Evolutionary conservation across 2,888 invertebrate genomes (phyloP).

Genomic region (Bimastos eiseni): DNA sequence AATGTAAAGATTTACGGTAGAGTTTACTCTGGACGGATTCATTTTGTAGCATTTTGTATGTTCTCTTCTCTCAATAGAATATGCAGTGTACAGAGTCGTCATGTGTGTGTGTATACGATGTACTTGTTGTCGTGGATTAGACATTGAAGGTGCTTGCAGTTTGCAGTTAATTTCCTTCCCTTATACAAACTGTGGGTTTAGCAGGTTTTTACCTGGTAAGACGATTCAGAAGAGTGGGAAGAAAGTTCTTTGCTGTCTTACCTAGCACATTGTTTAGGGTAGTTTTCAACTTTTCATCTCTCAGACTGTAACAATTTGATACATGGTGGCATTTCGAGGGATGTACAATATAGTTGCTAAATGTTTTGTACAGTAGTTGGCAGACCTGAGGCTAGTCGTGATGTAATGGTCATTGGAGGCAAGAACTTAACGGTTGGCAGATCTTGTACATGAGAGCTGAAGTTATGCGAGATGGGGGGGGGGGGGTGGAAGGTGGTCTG

Average conservation of each 20-base stretch:
- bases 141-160: background rate
- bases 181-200: background rate
- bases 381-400: background rate
- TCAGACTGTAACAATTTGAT: background rate
- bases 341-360: background rate
- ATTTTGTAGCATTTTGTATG: background rate
- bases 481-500: background rate
- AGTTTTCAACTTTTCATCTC: background rate
- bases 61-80: conserved; percentile 13
- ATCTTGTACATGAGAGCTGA: background rate
- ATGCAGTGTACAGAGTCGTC: conserved; percentile 13
- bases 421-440: background rate
- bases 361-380: background rate
- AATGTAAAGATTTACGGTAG: background rate
- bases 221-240: background rate
- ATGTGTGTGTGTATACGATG: background rate
- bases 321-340: background rate
- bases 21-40: background rate
- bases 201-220: background rate
- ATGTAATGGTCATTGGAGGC: background rate
- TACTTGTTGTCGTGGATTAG: background rate
- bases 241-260: background rate
- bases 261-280: background rate
- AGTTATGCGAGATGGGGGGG: background rate
- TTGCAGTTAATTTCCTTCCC: background rate